Evolutionary conservation across 2,797 vertebrate genomes (phyloP).

Genomic region (Spheniscus humboldti): DNA sequence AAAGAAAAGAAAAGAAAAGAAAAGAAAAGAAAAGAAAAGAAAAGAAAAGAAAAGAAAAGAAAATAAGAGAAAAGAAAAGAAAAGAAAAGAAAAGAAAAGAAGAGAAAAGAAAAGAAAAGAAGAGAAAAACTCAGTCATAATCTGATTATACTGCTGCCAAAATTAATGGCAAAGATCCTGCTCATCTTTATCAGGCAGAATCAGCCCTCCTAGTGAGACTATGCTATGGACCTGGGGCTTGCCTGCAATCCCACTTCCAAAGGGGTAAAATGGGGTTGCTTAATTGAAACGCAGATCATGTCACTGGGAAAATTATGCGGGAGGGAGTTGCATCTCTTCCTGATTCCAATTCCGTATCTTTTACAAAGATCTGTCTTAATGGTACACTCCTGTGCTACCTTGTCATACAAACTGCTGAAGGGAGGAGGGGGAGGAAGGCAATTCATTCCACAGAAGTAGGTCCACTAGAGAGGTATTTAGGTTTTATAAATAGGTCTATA

Average conservation of each 20-base stretch:
- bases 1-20: too few species aligned
- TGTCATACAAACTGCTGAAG: background rate
- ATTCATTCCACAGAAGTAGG: slow-evolving; percentile 19
- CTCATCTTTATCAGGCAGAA: background rate
- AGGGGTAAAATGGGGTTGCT: background rate
- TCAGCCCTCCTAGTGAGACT: background rate
- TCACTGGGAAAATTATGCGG: background rate
- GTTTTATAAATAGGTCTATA: slow-evolving; percentile 61
- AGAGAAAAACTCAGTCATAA: background rate
- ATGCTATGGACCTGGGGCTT: background rate
- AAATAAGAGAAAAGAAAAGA: rapidly evolving
- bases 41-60: rapidly evolving
- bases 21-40: too few species aligned
- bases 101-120: too few species aligned
- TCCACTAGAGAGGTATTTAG: slow-evolving; percentile 50
- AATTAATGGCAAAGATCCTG: background rate
- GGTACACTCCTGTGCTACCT: background rate
- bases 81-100: too few species aligned
- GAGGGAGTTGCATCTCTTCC: background rate
- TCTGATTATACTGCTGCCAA: background rate
- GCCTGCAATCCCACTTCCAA: background rate
- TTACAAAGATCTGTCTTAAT: background rate
- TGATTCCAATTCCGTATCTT: background rate
- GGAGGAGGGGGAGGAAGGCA: background rate
- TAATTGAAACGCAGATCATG: background rate